Percentiles rank a stretch among this genome's conserved stretches.
Conservation (phyloP, 2,888 invertebrate species). For the Reticulitermes lucifugus region DNA sequence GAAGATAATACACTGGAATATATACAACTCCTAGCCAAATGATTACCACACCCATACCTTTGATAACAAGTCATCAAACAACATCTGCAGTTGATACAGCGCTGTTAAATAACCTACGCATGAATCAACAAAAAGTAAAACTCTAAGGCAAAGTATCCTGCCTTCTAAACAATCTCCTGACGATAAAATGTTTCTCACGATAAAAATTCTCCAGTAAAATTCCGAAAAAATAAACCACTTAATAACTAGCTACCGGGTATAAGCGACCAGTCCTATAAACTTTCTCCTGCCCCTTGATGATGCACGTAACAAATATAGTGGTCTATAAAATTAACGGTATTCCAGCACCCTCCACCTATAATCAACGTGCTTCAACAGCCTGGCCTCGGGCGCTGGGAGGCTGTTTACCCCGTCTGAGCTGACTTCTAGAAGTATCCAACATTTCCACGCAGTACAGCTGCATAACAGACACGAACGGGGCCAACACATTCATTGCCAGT, state of each 20-base stretch:
- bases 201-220: not conserved
- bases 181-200: not conserved
- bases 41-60: too few species aligned
- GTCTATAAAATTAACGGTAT: conserved; percentile 16
- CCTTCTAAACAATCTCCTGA: not conserved
- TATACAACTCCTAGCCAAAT: too few species aligned
- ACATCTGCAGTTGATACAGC: too few species aligned
- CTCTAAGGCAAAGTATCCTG: too few species aligned
- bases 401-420: not conserved
- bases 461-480: not conserved
- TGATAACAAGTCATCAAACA: too few species aligned
- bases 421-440: not conserved
- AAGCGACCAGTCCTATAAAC: not conserved
- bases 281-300: not conserved
- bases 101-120: too few species aligned
- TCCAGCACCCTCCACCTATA: conserved; percentile 10
- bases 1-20: too few species aligned
- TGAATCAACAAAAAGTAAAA: too few species aligned
- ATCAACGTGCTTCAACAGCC: conserved; percentile 1
- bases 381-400: not conserved
- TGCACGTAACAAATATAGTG: conserved; percentile 3
- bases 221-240: conserved; percentile 11
- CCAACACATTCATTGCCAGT: not conserved
- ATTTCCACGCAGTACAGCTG: not conserved
- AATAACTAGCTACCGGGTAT: not conserved